These are phyloP conservation scores for Bursaphelenchus okinawaensis DNA, from an alignment of 2,888 invertebrate genomes.

Conservation along the genomic window DNA sequence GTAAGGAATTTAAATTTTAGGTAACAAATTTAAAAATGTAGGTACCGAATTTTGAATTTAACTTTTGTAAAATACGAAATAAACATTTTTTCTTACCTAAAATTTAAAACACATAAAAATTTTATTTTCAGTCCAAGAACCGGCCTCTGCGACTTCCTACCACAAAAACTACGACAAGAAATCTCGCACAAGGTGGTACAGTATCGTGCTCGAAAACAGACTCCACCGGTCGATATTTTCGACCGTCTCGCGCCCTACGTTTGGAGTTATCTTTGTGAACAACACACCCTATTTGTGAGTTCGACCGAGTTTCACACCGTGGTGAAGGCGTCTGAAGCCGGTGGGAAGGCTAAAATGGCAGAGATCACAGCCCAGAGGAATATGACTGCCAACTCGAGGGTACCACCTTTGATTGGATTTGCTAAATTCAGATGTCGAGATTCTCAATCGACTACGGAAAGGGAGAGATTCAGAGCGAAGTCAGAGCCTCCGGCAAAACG, in stretches of 20 bases:
- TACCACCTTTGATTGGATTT: slow-evolving; percentile 9
- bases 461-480: slow-evolving; percentile 1
- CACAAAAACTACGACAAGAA: slow-evolving; percentile 15
- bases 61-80: not conserved
- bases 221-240: slow-evolving; percentile 20
- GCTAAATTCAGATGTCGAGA: slow-evolving; percentile 6
- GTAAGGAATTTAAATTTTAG: too few species aligned
- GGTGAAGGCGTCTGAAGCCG: slow-evolving; percentile 3
- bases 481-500: slow-evolving; percentile 4
- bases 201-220: slow-evolving; percentile 1
- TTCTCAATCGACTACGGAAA: not conserved
- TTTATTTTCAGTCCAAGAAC: slow-evolving; percentile 20
- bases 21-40: too few species aligned
- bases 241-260: slow-evolving; percentile 21
- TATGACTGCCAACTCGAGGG: slow-evolving; percentile 5
- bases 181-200: slow-evolving; percentile 18
- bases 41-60: too few species aligned
- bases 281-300: slow-evolving; percentile 25
- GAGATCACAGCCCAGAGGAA: slow-evolving; percentile 7
- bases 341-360: not conserved
- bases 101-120: not conserved
- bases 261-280: slow-evolving; percentile 16
- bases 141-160: slow-evolving; percentile 27
- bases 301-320: slow-evolving; percentile 19
- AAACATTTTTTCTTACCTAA: too few species aligned